Evolutionary conservation across 2,888 invertebrate species (phyloP), one percentile per base, ranked within the genome.

Genomic region (Acrobasis repandana): DNA sequence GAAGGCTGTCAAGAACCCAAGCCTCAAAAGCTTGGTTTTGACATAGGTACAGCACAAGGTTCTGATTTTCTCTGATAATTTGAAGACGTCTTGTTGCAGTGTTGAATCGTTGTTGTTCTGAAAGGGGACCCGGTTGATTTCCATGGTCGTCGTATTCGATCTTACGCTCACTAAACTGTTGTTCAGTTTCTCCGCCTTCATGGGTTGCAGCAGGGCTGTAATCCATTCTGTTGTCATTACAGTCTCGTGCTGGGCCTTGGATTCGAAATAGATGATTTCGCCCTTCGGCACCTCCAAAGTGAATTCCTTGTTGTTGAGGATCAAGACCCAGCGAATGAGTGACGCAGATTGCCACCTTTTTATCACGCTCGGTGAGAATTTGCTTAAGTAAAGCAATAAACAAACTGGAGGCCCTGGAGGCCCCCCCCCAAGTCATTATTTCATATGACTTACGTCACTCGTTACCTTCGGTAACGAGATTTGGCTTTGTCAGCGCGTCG

Each of bases 331-430:
- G 15, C 33, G 56, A 43, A 56, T 56, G 49, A 57, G 28, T 11
- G 57, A 57, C 57, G 57, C 57, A 57, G n/a, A 4, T 49, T 51
- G 51, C 59, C 33, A 51, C 8, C 11, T 50, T 59, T 59, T 49
- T 50, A 43, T 59, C 50, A 50, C 15, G 15, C 9, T 46, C 50
- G 9, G 58, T 58, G 59, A 59, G 59, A 59, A 59, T 59, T 59
- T 59, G 51, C 18, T 49, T 59, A 43, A 59, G 49, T 59, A n/a
- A n/a, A n/a, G n/a, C n/a, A n/a, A n/a, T n/a, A n/a, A n/a, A n/a
- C n/a, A n/a, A n/a, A n/a, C n/a, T n/a, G n/a, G n/a, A n/a, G n/a
- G n/a, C n/a, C n/a, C n/a, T n/a, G n/a, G n/a, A n/a, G n/a, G n/a
- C n/a, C n/a, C n/a, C n/a, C n/a, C n/a, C n/a, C n/a, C n/a, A n/a